Conservation (phyloP, 2,888 invertebrate genomes). For the Drosophila longiperda region DNA sequence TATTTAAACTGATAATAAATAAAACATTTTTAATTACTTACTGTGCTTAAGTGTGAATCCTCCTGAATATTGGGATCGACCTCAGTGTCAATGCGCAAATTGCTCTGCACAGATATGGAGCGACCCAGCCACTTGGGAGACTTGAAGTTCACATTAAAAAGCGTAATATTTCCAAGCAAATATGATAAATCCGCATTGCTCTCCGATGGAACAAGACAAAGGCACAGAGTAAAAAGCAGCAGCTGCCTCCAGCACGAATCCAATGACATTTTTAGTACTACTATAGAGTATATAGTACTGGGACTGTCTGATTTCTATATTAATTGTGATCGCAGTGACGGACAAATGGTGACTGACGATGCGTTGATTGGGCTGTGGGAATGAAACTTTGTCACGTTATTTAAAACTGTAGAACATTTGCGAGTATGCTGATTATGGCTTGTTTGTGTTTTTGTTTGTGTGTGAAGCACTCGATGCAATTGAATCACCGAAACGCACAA, state of each 20-base stretch:
- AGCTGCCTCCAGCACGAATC: constrained; percentile 24
- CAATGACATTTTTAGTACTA: constrained; percentile 29
- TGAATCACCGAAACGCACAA: constrained; percentile 55
- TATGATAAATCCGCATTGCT: constrained; percentile 59
- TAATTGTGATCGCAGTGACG: constrained; percentile 48
- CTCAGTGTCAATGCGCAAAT: constrained; percentile 42
- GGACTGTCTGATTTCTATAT: not conserved
- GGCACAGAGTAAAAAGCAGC: constrained; percentile 33
- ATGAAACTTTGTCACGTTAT: constrained; percentile 64
- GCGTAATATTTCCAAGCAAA: constrained; percentile 64
- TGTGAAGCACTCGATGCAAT: constrained; percentile 55
- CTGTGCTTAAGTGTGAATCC: constrained; percentile 79
- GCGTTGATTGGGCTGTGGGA: constrained; percentile 44
- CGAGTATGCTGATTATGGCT: constrained; percentile 30
- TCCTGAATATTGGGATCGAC: constrained; percentile 80
- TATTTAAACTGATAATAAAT: not conserved
- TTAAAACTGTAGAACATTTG: constrained; percentile 31
- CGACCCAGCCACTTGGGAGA: constrained; percentile 53
- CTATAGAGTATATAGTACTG: constrained; percentile 3
- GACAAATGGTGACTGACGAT: constrained; percentile 66
- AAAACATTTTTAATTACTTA: constrained; percentile 39
- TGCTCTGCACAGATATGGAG: constrained; percentile 31
- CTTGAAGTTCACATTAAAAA: constrained; percentile 72
- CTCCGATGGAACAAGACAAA: constrained; percentile 30
- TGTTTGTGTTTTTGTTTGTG: constrained; percentile 4